These are phyloP conservation scores for Platycnemis pennipes DNA, from an alignment of 2,888 invertebrate species.

Conservation along the genomic window DNA sequence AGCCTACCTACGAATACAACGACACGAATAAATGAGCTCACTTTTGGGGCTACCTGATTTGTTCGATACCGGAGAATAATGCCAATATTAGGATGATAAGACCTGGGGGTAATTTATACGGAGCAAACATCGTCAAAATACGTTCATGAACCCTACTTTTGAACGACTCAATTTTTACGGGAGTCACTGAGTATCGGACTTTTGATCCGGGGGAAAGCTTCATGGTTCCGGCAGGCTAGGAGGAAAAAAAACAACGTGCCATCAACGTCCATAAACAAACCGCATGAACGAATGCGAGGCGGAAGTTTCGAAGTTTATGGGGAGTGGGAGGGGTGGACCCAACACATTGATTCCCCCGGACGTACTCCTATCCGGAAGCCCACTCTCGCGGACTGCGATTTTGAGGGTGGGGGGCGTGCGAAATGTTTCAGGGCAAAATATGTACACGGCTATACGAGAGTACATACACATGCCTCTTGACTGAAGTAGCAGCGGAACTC, in stretches of 20 bases:
- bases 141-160: not conserved
- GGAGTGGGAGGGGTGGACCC: not conserved
- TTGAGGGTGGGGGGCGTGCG: not conserved
- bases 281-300: not conserved
- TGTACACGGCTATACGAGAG: not conserved
- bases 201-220: not conserved
- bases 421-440: not conserved
- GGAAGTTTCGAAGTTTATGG: slow-evolving; percentile 15
- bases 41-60: too few species aligned
- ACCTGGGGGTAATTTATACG: not conserved
- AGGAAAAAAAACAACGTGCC: not conserved
- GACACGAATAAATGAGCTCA: too few species aligned
- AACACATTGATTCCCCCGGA: not conserved
- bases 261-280: slow-evolving; percentile 11
- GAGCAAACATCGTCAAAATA: not conserved
- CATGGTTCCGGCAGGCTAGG: not conserved
- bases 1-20: too few species aligned
- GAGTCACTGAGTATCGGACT: not conserved
- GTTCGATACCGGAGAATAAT: not conserved
- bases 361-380: not conserved
- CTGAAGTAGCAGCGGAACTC: too few species aligned
- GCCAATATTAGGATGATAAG: not conserved
- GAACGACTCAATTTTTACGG: not conserved
- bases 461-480: not conserved
- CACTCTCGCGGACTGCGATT: not conserved